A percentile compares a stretch with the other conserved stretches of the same genome.
Evolutionary conservation across 2,113 vertebrate species (phyloP).

Genomic region (Corapipo altera): DNA sequence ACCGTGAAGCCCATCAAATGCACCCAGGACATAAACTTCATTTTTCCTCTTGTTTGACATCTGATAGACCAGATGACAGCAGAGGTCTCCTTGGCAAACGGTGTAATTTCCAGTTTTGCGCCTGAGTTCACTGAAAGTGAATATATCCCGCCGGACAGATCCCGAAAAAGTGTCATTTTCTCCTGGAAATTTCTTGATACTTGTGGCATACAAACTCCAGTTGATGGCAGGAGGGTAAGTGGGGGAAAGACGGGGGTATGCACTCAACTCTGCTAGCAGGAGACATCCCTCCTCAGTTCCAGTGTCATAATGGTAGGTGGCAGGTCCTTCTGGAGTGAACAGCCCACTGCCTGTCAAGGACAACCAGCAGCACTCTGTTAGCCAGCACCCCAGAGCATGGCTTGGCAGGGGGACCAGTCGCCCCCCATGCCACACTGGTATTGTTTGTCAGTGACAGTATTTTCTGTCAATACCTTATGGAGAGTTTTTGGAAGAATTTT

Average conservation of each 20-base stretch:
- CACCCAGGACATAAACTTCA: slow-evolving; percentile 67
- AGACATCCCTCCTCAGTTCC: slow-evolving; percentile 53
- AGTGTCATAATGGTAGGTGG: slow-evolving; percentile 59
- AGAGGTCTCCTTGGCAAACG: slow-evolving; percentile 72
- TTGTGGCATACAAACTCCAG: slow-evolving; percentile 57
- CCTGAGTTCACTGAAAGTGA: slow-evolving; percentile 64
- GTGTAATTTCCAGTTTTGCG: slow-evolving; percentile 49
- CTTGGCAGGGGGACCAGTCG: accelerated
- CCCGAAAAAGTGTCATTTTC: neutral
- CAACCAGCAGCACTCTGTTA: neutral
- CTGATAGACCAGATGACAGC: slow-evolving; percentile 67
- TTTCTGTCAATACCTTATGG: accelerated
- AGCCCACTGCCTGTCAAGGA: slow-evolving; percentile 67
- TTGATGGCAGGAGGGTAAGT: neutral
- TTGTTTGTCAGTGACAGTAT: accelerated
- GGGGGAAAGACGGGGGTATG: slow-evolving; percentile 13
- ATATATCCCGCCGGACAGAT: slow-evolving; percentile 63
- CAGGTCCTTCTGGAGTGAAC: slow-evolving; percentile 1
- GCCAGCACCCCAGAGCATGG: accelerated
- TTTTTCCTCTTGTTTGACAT: slow-evolving; percentile 54
- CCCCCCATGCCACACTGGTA: accelerated
- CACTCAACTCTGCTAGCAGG: slow-evolving; percentile 43
- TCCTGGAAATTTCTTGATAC: neutral
- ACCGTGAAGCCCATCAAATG: slow-evolving; percentile 66
- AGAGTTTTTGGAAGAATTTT: neutral